These are phyloP conservation scores for Rhynchophorus ferrugineus DNA, from an alignment of 1,140 invertebrate genomes.

Conservation along the genomic window DNA sequence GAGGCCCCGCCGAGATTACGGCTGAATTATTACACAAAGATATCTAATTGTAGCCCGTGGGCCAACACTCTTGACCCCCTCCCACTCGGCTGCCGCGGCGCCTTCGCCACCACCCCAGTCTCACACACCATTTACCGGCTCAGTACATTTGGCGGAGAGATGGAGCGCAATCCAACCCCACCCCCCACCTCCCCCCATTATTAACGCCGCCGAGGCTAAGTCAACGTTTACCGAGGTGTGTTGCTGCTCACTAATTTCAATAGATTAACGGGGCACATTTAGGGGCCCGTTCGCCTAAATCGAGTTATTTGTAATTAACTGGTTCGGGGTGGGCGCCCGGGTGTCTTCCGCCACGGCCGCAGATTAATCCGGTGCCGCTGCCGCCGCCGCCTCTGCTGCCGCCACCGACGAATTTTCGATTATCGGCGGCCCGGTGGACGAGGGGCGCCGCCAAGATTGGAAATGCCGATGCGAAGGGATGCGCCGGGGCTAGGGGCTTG, in stretches of 20 bases:
- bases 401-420: conserved; percentile 16
- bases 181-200: conserved; percentile 27
- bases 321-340: conserved; percentile 16
- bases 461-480: too few species aligned
- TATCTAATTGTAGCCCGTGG: conserved; percentile 40
- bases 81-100: conserved; percentile 31
- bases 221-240: conserved; percentile 33
- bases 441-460: too few species aligned
- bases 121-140: conserved; percentile 38
- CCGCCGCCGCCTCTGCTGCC: not conserved
- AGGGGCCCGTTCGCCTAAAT: conserved; percentile 36
- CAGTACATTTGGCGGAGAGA: conserved; percentile 32
- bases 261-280: conserved; percentile 37
- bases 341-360: not conserved
- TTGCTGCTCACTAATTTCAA: conserved; percentile 36
- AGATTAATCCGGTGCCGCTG: not conserved
- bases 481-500: too few species aligned
- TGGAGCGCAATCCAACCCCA: not conserved
- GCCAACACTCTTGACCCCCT: not conserved
- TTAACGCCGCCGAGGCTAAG: conserved; percentile 33
- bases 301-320: conserved; percentile 40
- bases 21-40: conserved; percentile 41
- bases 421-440: too few species aligned
- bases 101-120: conserved; percentile 9
- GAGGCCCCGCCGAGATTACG: conserved; percentile 36